Percentiles rank a stretch among this genome's conserved stretches.
Evolutionary conservation across 2,888 invertebrate species (phyloP).

Genomic region (Machimus rusticus): DNA sequence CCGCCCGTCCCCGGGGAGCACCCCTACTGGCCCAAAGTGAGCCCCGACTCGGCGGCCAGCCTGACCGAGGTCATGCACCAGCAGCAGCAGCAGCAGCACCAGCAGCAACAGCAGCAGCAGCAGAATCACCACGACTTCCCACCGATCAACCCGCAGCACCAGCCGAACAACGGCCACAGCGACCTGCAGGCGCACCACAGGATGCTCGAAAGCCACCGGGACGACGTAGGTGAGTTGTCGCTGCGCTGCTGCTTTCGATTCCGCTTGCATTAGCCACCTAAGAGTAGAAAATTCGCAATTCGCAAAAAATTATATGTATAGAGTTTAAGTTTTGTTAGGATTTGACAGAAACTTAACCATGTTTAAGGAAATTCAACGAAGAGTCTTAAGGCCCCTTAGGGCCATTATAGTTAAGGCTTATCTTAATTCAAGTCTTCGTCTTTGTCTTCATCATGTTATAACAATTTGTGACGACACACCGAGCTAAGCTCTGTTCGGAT

Average conservation of each 20-base stretch:
- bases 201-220: conserved; percentile 66
- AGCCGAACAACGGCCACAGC: conserved; percentile 68
- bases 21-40: conserved; percentile 87
- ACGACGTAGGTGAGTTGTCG: conserved; percentile 61
- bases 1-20: conserved; percentile 63
- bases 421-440: too few species aligned
- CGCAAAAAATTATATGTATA: too few species aligned
- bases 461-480: too few species aligned
- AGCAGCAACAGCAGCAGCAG: conserved; percentile 74
- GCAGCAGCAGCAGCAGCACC: conserved; percentile 67
- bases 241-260: neutral
- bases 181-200: conserved; percentile 72
- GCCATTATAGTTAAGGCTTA: too few species aligned
- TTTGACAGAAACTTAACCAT: too few species aligned
- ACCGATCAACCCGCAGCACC: conserved; percentile 55
- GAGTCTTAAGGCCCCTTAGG: too few species aligned
- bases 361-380: too few species aligned
- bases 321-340: too few species aligned
- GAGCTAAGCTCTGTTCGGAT: too few species aligned
- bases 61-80: conserved; percentile 70
- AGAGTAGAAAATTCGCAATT: too few species aligned
- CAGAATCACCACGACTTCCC: conserved; percentile 62
- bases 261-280: too few species aligned
- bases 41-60: conserved; percentile 75
- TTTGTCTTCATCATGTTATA: too few species aligned